Percentiles rank a stretch among this genome's conserved stretches.
Evolutionary conservation across 2,888 invertebrate genomes (phyloP).

Genomic region (Cylindroiulus punctatus): DNA sequence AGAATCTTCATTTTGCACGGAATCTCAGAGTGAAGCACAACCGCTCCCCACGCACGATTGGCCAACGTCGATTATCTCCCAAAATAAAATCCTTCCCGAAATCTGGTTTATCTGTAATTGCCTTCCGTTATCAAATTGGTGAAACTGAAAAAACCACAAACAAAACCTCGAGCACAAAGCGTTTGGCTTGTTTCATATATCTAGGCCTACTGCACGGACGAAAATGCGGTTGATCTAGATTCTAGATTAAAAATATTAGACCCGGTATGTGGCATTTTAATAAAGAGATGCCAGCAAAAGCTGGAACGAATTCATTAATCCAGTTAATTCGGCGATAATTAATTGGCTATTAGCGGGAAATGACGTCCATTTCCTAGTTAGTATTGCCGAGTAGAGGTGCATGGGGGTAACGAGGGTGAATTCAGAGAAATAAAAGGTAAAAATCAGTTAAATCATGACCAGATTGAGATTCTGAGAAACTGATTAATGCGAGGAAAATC

Average conservation of each 20-base stretch:
- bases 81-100: slow-evolving; percentile 6
- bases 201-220: neutral
- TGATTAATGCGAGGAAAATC: too few relatives aligned
- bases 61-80: slow-evolving; percentile 10
- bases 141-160: slow-evolving; percentile 20
- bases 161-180: neutral
- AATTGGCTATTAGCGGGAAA: neutral
- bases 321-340: slow-evolving; percentile 1
- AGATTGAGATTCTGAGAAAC: too few relatives aligned
- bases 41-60: neutral
- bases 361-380: neutral
- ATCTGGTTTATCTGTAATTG: slow-evolving; percentile 28
- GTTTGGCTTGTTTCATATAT: neutral
- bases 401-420: too few relatives aligned
- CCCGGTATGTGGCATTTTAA: neutral
- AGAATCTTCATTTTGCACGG: neutral
- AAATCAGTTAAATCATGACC: too few relatives aligned
- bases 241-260: neutral
- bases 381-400: too few relatives aligned
- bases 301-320: neutral
- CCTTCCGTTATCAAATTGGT: neutral
- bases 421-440: too few relatives aligned
- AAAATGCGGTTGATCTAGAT: slow-evolving; percentile 21
- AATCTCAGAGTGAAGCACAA: neutral
- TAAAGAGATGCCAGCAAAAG: neutral